Conservation (phyloP, 92 coral and sea anemone species). For the Epizoanthus illoricatus region DNA sequence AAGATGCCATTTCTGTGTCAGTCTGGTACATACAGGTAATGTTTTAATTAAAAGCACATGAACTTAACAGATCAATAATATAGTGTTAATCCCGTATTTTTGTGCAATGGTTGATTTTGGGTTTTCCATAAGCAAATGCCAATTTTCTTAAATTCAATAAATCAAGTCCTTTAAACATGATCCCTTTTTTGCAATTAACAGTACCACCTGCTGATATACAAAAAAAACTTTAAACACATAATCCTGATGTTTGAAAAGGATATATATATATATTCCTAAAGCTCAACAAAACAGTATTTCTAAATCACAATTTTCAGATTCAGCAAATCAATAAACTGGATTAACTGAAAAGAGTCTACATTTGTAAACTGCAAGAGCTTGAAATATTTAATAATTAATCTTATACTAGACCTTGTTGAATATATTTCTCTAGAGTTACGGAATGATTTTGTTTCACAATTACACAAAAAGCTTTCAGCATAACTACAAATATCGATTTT, state of each 20-base stretch:
- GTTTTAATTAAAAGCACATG: neutral
- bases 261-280: neutral
- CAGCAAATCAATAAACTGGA: too few species aligned
- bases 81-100: constrained; percentile 4
- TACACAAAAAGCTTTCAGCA: too few species aligned
- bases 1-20: neutral
- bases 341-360: too few species aligned
- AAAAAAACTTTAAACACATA: neutral
- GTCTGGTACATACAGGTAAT: neutral
- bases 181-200: constrained; percentile 20
- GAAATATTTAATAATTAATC: too few species aligned
- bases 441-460: too few species aligned
- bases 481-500: neutral
- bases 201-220: constrained; percentile 13
- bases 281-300: neutral
- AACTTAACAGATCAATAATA: constrained; percentile 1
- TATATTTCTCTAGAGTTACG: too few species aligned
- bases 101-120: neutral
- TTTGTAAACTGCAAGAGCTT: too few species aligned
- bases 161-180: constrained; percentile 7
- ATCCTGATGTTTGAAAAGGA: neutral
- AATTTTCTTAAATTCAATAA: neutral
- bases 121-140: constrained; percentile 4
- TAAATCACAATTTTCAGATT: neutral
- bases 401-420: too few species aligned